Evolutionary conservation across 2,797 vertebrate species (phyloP), one percentile per base, ranked within the genome.

Genomic region (Eptatretus atami): DNA sequence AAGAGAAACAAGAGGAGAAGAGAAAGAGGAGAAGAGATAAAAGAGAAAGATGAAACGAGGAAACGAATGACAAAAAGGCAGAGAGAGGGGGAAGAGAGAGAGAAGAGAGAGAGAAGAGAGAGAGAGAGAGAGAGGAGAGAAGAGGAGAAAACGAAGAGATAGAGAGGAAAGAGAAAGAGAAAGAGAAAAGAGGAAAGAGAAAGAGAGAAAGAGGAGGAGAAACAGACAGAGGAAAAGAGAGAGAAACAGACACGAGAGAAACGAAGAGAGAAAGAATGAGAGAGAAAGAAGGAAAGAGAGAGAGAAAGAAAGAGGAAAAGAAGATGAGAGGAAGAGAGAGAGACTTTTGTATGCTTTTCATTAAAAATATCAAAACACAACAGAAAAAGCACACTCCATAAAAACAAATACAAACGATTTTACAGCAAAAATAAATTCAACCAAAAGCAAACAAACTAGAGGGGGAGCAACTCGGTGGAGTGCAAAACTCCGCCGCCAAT

Each of bases 241-340:
- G n/a, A n/a, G n/a, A n/a, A n/a, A n/a, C n/a, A n/a, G n/a, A n/a
- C n/a, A n/a, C n/a, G n/a, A n/a, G 12, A 60, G 64, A 13, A 19
- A 25, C n/a, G 25, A 53, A 55, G 13, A 13, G n/a, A 44, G 13
- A 52, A 5, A 10, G 8, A 25, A 13, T 52, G 53, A 64, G 63
- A 31, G 63, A 65, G 63, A 63, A 63, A 69, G 67, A 52, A 64
- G 66, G 31, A 55, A 66, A 14, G 53, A 63, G 54, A 44, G 53
- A 2, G n/a, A 55, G 15, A 9, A 53, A 14, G n/a, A 63, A 24
- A 52, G 10, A 65, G 14, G 12, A 11, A 11, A n/a, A 11, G 19
- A 52, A 25, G 31, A n/a, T 68, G 70, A 71, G 66, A 73, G 66
- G 19, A n/a, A 67, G 69, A 63, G 68, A 61, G 67, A 63, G 70